Conservation (phyloP, 2,113 vertebrate species). For the Opisthocomus hoazin region DNA sequence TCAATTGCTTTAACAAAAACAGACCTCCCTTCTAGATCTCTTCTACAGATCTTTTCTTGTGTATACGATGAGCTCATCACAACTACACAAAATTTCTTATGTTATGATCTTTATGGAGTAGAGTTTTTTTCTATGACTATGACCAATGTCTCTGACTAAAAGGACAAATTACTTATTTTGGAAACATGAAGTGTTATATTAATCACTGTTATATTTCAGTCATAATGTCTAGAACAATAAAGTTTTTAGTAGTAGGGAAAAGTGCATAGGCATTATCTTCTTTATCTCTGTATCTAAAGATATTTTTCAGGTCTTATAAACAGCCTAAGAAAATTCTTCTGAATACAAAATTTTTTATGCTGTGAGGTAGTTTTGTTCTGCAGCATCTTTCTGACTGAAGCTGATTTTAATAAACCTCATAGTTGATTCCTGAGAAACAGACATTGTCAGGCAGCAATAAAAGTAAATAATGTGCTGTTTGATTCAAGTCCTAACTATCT, state of each 20-base stretch:
- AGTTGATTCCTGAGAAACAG: constrained; percentile 35
- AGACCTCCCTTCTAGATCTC: neutral
- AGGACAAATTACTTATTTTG: neutral
- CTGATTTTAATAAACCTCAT: constrained; percentile 44
- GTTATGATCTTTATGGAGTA: neutral
- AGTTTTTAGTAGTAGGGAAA: neutral
- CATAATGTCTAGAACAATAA: neutral
- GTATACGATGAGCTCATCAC: neutral
- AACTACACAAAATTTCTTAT: neutral
- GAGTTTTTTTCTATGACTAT: neutral
- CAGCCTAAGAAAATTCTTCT: neutral
- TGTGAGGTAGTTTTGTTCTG: constrained; percentile 19
- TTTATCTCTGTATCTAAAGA: neutral
- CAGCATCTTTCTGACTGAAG: constrained; percentile 34
- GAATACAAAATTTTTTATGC: neutral
- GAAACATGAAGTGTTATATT: neutral
- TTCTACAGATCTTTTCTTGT: neutral
- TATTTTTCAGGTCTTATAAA: neutral
- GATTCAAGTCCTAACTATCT: constrained; percentile 30
- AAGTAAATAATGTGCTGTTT: constrained; percentile 18
- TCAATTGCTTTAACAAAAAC: neutral
- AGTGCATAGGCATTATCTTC: neutral
- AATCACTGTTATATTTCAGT: neutral
- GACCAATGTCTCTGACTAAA: neutral
- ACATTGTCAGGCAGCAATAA: constrained; percentile 37